Base-by-base conservation (phyloP, 2,797 vertebrate species). In the Peromyscus eremicus region DNA sequence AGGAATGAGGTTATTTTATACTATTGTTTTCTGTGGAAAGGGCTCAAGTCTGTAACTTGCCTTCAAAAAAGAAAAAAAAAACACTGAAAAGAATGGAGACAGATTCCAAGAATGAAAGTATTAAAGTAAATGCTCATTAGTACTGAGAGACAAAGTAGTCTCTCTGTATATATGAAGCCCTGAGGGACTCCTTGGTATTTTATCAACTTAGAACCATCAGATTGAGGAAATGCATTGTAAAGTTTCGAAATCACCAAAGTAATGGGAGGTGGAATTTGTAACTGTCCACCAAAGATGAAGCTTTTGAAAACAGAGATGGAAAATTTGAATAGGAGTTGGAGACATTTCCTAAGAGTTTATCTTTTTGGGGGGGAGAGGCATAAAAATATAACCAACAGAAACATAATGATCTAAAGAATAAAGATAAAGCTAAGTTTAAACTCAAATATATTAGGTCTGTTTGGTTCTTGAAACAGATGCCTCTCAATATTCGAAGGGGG, bases 281-380 rank as follows among this genome's bases (percentile, higher is more conserved):
- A 52, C 3, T 76, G 6, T 32, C 37, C 17, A 75, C 7, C 52
- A 60, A 96, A 75, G 49, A 16, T 37, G 32, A 87, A 60, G 17
- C 1, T 5, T 17, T 60, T 92, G 37, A 92, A 94, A 91, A 57
- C 4, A 92, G 76, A 93, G 34, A 89, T 52, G 49, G 32, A 68
- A 94, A 91, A 66, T 68, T 91, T 85, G 10, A 88, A 8, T 12
- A 73, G 4, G 12, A 84, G 27, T 52, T 70, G 23, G 9, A 68
- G 82, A 68, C 16, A 96, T 86, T 96, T 94, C 62, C 40, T 14
- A 89, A 79, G 32, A 34, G 75, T 84, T 89, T 92, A 82, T 77
- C 86, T 90, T 4, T 95, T 19, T 86, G 96, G 85, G 10, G 17
- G 16, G 6, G 40, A 6, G 40, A n/a, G 16, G 21, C 10, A 66